phyloP scores from a whole-genome alignment of 2,888 invertebrate genomes.

The Caenorhabditis wallacei region DNA sequence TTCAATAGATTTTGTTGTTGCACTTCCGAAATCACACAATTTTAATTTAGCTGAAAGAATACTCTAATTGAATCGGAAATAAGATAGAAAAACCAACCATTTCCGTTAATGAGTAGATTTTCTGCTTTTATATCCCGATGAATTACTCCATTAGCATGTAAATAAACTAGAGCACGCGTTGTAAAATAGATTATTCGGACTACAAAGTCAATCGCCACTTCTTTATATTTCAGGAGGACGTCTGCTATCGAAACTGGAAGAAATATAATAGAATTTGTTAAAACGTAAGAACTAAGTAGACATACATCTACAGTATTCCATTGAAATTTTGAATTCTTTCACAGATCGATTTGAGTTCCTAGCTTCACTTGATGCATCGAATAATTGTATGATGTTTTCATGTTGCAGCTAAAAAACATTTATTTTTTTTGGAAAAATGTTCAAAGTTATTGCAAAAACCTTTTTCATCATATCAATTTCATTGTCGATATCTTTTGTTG shows the following conservation, averaged over 20 bases:
- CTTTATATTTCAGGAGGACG: constrained; percentile 56
- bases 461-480: constrained; percentile 62
- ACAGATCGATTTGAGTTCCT: constrained; percentile 45
- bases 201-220: constrained; percentile 52
- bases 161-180: constrained; percentile 49
- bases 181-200: constrained; percentile 55
- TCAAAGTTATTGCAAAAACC: constrained; percentile 12
- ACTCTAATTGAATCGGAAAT: constrained; percentile 19
- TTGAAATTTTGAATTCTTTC: constrained; percentile 61
- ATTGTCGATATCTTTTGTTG: constrained; percentile 61
- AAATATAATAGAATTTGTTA: not conserved
- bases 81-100: constrained; percentile 38
- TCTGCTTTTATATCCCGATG: constrained; percentile 68
- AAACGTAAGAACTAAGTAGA: not conserved
- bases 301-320: constrained; percentile 64
- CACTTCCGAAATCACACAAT: constrained; percentile 67
- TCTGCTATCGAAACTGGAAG: constrained; percentile 63
- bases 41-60: constrained; percentile 51
- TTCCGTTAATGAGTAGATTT: constrained; percentile 63
- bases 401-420: constrained; percentile 40
- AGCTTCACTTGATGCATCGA: constrained; percentile 54
- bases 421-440: not conserved
- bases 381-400: constrained; percentile 61
- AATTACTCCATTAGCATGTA: constrained; percentile 52
- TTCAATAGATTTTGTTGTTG: constrained; percentile 58